phyloP scores from a whole-genome alignment of 2,113 vertebrate genomes.

The Panthera leo region DNA sequence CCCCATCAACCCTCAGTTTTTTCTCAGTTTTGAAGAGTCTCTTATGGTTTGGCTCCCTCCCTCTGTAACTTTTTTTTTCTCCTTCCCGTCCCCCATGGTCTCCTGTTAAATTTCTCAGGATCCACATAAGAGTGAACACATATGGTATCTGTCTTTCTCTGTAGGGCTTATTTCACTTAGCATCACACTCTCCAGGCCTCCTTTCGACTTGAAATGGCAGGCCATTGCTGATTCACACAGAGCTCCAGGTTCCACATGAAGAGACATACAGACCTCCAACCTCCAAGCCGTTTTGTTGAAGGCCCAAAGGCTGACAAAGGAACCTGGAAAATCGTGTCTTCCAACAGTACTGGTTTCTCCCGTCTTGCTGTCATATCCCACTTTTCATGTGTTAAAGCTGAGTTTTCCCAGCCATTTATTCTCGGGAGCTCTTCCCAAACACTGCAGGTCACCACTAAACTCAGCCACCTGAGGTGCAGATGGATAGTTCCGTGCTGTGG shows the following conservation, averaged over 20 bases:
- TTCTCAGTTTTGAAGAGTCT: too few species aligned
- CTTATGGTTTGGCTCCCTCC: too few species aligned
- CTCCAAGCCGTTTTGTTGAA: neutral
- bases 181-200: neutral
- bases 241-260: neutral
- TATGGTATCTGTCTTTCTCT: too few species aligned
- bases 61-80: too few species aligned
- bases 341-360: neutral
- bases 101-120: too few species aligned
- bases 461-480: neutral
- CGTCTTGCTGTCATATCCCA: neutral
- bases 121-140: too few species aligned
- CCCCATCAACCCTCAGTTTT: too few species aligned
- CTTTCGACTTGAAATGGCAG: neutral
- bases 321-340: neutral
- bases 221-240: neutral
- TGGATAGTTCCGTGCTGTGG: neutral
- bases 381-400: neutral
- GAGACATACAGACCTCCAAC: neutral
- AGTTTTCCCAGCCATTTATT: neutral
- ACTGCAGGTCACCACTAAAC: neutral
- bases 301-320: neutral
- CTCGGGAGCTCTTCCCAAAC: neutral
- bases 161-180: too few species aligned
- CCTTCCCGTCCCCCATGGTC: too few species aligned